Conservation (phyloP, 2,888 invertebrate species). For the Acrocyrtus sp. region DNA sequence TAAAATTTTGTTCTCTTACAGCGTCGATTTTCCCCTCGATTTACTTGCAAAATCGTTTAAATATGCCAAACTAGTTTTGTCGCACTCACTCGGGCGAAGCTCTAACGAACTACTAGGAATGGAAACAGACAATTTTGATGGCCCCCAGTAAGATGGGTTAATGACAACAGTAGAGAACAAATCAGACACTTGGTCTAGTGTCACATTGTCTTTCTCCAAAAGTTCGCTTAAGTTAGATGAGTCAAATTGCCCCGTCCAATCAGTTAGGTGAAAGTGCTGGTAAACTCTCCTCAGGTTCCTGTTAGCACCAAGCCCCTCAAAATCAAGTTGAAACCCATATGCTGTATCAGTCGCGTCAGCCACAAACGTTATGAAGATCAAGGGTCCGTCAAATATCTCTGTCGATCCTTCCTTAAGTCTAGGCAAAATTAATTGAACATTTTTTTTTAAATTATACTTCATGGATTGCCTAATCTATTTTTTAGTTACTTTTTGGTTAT, state of each 20-base stretch:
- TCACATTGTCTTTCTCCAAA: neutral
- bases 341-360: slow-evolving; percentile 19
- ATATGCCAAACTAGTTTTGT: slow-evolving; percentile 9
- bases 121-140: slow-evolving; percentile 1
- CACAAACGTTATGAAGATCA: slow-evolving; percentile 45
- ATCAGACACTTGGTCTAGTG: neutral
- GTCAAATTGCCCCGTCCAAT: slow-evolving; percentile 18
- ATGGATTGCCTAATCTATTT: neutral
- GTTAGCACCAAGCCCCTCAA: slow-evolving; percentile 48
- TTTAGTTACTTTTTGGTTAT: too few relatives aligned
- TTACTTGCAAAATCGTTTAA: slow-evolving; percentile 9
- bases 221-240: slow-evolving; percentile 22
- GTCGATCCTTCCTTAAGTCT: slow-evolving; percentile 18
- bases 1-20: neutral
- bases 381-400: slow-evolving; percentile 39
- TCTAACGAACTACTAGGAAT: slow-evolving; percentile 4
- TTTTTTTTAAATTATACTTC: too few relatives aligned
- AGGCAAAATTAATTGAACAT: too few relatives aligned
- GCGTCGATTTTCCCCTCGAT: neutral
- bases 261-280: slow-evolving; percentile 44
- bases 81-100: slow-evolving; percentile 13
- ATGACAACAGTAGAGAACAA: slow-evolving; percentile 9
- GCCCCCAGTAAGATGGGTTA: slow-evolving; percentile 19
- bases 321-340: slow-evolving; percentile 38
- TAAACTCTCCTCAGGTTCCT: slow-evolving; percentile 14